Base-by-base conservation (phyloP, 2,113 vertebrate genomes). In the Crotalus helleri region DNA sequence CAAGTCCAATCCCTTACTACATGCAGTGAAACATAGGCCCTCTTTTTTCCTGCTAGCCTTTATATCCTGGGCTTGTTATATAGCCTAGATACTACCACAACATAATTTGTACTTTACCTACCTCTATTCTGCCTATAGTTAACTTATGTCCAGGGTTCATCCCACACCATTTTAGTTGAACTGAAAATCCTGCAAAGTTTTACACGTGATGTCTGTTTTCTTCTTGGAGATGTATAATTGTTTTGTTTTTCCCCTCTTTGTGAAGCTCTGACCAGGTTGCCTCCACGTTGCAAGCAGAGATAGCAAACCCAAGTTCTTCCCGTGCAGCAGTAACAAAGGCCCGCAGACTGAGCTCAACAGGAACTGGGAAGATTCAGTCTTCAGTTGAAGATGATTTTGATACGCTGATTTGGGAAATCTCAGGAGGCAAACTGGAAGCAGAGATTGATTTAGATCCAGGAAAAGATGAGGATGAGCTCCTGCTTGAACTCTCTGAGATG, bases 401-500 rank as follows among this genome's bases (percentile, higher is more conserved):
- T 59, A 98, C 99, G 46, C 96, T 99, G 26, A 98, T 99, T 92
- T 99, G 98, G 96, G 99, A 99, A 95, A 99, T 99, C 96, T 98
- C 98, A 0, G 98, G 98, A 81, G 99, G 98, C 89, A 98, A 98
- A 89, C 96, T 99, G 92, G 98, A 99, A 94, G 98, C 97, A 2
- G 98, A 99, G 10, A 98, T 98, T 9, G 98, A 98, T 91, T 94
- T 99, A 94, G 99, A 99, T 91, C 97, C 98, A 0, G 98, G 97
- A 24, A 98, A 99, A 6, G 98, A 98, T 21, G 99, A 99, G 94
- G 99, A 99, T 0, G 99, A 99, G 90, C 98, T 99, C 64, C 96
- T 99, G n/a, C 97, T 99, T 94, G 99, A 99, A 95, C 98, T 99
- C 0, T 99, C 99, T 0, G 98, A 99, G 94, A 99, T 99, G 99